phyloP scores from a whole-genome alignment of 2,113 vertebrate genomes.

The Xenopus borealis region DNA sequence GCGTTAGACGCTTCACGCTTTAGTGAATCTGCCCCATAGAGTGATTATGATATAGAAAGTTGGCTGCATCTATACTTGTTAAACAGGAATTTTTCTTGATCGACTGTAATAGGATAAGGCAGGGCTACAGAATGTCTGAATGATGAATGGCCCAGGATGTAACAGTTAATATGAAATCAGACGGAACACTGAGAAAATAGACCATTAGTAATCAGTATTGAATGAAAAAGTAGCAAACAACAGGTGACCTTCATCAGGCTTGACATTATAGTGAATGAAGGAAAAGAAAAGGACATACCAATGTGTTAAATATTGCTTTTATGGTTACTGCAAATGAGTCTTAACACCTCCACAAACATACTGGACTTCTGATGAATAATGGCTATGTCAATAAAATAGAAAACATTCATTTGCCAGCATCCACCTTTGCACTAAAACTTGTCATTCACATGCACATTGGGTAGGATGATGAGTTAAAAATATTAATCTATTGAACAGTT shows the following conservation, averaged over 20 bases:
- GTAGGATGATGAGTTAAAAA: not conserved
- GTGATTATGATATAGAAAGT: not conserved
- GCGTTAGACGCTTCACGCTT: too few relatives aligned
- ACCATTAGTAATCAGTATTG: slow-evolving; percentile 24
- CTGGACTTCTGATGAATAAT: slow-evolving; percentile 19
- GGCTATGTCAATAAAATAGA: slow-evolving; percentile 36
- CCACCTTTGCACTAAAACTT: slow-evolving; percentile 10
- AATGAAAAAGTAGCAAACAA: slow-evolving; percentile 23
- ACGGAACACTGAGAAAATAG: slow-evolving; percentile 17
- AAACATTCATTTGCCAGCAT: slow-evolving; percentile 21
- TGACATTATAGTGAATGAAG: slow-evolving; percentile 37
- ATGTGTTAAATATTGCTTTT: slow-evolving; percentile 24
- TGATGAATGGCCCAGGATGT: slow-evolving; percentile 16
- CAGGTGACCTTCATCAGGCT: slow-evolving; percentile 37
- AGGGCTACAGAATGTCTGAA: not conserved
- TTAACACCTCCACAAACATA: slow-evolving; percentile 20
- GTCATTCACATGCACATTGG: slow-evolving; percentile 2
- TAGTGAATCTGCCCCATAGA: too few relatives aligned
- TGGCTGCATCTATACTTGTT: not conserved
- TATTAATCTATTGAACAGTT: not conserved
- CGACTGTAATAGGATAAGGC: not conserved
- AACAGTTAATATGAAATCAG: slow-evolving; percentile 14
- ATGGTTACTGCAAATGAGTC: slow-evolving; percentile 37
- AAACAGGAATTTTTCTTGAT: not conserved
- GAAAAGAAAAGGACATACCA: slow-evolving; percentile 13